Percentiles rank a stretch among this genome's conserved stretches.
These are phyloP conservation scores for Callosobruchus maculatus DNA, from an alignment of 2,888 invertebrate species.

Conservation along the genomic window DNA sequence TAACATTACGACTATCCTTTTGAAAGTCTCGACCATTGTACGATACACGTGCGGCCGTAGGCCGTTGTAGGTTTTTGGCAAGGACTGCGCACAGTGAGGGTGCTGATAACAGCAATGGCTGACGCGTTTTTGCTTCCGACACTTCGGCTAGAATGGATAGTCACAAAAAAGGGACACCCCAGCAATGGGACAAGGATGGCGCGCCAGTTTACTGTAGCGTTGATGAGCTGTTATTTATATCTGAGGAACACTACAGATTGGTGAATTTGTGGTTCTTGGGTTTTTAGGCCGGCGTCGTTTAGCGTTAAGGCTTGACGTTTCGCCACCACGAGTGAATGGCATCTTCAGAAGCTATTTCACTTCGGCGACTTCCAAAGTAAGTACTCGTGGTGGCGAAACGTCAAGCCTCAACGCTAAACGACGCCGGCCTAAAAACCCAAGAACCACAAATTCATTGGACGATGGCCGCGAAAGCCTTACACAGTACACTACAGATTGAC, in stretches of 20 bases:
- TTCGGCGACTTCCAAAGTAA: no score
- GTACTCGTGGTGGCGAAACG: no score
- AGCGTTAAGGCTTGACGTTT: no score
- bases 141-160: background rate
- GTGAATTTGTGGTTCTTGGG: no score
- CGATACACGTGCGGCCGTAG: background rate
- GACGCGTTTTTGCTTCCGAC: background rate
- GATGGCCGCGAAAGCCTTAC: no score
- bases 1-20: no score
- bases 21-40: background rate
- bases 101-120: background rate
- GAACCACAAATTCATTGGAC: no score
- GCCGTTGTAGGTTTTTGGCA: background rate
- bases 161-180: background rate
- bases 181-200: background rate
- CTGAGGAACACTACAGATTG: background rate
- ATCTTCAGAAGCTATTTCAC: background rate
- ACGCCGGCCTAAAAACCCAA: no score
- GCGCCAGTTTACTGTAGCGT: background rate
- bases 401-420: no score
- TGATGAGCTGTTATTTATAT: background rate
- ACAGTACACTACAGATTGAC: no score
- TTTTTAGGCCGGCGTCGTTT: no score
- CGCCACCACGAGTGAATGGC: no score
- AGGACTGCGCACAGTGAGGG: background rate